A percentile compares a stretch with the other conserved stretches of the same genome.
Evolutionary conservation across 1,140 invertebrate species (phyloP).

Genomic region (Rhyzopertha dominica): DNA sequence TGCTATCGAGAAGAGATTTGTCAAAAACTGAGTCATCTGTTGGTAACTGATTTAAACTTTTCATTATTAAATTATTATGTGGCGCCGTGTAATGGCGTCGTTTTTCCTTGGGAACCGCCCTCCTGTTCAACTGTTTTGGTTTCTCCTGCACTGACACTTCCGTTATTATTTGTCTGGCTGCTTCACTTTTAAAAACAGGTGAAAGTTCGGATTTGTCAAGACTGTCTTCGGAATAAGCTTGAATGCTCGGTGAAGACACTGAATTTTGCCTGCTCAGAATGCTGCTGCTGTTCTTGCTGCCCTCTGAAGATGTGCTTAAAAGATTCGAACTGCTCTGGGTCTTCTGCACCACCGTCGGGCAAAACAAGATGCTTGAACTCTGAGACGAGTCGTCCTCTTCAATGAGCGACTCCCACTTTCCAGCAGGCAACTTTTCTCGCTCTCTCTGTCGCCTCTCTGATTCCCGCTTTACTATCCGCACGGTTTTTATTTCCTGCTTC

Average conservation of each 20-base stretch:
- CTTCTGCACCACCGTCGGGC: slow-evolving; percentile 29
- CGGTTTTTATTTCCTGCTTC: slow-evolving; percentile 85
- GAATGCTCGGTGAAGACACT: slow-evolving; percentile 23
- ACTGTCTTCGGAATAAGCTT: slow-evolving; percentile 17
- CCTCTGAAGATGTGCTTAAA: slow-evolving; percentile 12
- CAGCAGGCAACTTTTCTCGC: slow-evolving; percentile 47
- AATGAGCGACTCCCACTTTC: slow-evolving; percentile 37
- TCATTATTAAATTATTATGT: slow-evolving; percentile 45
- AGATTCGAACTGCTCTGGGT: slow-evolving; percentile 25
- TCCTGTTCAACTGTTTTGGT: slow-evolving; percentile 35
- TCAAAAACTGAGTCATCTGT: slow-evolving; percentile 31
- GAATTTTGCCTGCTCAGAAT: slow-evolving; percentile 23
- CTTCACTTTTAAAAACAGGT: slow-evolving; percentile 78
- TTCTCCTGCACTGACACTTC: slow-evolving; percentile 62
- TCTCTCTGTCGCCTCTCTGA: slow-evolving; percentile 78
- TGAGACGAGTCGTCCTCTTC: slow-evolving; percentile 39
- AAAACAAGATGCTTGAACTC: slow-evolving; percentile 31
- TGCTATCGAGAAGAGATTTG: slow-evolving; percentile 26
- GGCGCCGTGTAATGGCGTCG: slow-evolving; percentile 84
- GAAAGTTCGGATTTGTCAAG: slow-evolving; percentile 40
- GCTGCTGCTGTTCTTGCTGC: slow-evolving; percentile 15
- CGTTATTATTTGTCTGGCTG: slow-evolving; percentile 76
- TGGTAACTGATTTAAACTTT: slow-evolving; percentile 35
- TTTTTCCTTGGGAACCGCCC: slow-evolving; percentile 72
- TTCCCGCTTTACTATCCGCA: slow-evolving; percentile 87